Evolutionary conservation across 2,113 vertebrate genomes (phyloP), one percentile per base, ranked within the genome.

Genomic region (Clupea harengus): DNA sequence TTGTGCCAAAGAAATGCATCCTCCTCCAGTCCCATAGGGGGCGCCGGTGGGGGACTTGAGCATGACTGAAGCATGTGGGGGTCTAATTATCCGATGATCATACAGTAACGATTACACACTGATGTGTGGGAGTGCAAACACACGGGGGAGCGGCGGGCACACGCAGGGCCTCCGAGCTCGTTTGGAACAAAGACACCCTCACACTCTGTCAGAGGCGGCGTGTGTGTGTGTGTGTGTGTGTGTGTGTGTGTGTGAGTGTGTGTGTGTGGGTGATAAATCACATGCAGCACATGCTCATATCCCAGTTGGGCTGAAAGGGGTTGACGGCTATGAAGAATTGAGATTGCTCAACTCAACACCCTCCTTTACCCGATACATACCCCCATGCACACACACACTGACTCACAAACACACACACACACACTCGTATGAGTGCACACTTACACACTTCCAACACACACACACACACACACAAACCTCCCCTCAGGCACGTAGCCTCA

Each of bases 171-270:
- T 78, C 72, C 72, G 13, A 32, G 72, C 25, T 78, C 72, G 28
- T 44, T 78, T 78, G 72, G 72, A 78, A 78, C 72, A 78, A 78
- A 78, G 25, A 28, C 67, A 39, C 67, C 67, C 67, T 75, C n/a
- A 78, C 72, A 39, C 72, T 78, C 72, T 4, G 13, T 78, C 72
- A 78, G 72, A 39, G 72, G 25, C 72, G 13, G 72, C 4, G 9
- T 60, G 54, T 60, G 54, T 60, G 54, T 60, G 54, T 60, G 54
- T 60, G 54, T 5, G 54, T 60, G 54, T 64, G 60, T 64, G 60
- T 64, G 60, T 64, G 60, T 64, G 60, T 64, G 60, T 25, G 64
- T 67, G 64, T 72, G 64, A 32, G 64, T 72, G 25, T 72, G 64
- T 72, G 25, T 72, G 25, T 72, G 64, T 72, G 64, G 28, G 67